phyloP scores from a whole-genome alignment of 2,797 vertebrate genomes.

The Prionace glauca region DNA sequence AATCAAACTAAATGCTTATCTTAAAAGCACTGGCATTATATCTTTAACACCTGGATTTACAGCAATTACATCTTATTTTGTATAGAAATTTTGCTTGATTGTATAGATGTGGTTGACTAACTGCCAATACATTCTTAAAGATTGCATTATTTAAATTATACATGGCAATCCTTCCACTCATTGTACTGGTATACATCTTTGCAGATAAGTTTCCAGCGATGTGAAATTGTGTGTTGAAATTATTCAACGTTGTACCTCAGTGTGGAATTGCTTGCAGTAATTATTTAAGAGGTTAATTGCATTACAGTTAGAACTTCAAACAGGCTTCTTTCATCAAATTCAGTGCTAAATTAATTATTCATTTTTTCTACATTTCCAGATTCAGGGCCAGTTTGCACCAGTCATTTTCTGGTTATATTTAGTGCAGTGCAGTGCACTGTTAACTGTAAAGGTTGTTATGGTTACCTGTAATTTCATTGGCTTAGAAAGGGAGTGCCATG shows the following conservation, averaged over 20 bases:
- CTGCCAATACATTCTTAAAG: not conserved
- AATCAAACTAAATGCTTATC: not conserved
- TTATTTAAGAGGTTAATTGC: not conserved
- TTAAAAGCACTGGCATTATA: conserved; percentile 5
- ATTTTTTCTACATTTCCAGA: not conserved
- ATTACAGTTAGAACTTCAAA: not conserved
- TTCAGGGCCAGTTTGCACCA: not conserved
- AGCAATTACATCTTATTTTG: not conserved
- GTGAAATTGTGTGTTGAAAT: not conserved
- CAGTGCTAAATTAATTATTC: not conserved
- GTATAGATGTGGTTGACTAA: not conserved
- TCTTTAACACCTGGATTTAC: not conserved
- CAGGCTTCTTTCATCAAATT: not conserved
- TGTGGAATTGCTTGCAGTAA: not conserved
- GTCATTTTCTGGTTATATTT: not conserved
- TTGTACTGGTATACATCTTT: not conserved
- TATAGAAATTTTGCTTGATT: not conserved
- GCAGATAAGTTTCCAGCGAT: not conserved
- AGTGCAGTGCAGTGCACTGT: not conserved
- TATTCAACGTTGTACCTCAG: not conserved
- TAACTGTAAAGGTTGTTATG: not conserved
- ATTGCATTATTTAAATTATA: not conserved
- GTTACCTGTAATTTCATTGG: not conserved
- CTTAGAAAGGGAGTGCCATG: not conserved
- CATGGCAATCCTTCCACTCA: not conserved